These are phyloP conservation scores for Rhineura floridana DNA, from an alignment of 2,113 vertebrate species.

Conservation along the genomic window DNA sequence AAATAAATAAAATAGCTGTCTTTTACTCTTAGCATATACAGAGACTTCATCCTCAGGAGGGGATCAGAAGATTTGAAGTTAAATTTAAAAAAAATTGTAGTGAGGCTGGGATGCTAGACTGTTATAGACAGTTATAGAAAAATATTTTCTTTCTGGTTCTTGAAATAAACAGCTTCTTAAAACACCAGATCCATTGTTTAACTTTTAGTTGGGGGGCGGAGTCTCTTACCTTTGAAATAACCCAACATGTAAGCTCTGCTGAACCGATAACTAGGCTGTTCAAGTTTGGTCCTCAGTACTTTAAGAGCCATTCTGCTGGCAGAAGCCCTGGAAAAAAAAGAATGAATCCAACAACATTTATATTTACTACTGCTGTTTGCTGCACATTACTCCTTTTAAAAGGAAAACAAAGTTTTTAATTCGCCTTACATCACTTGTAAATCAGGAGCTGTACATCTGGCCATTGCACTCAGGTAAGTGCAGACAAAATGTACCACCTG, in stretches of 20 bases:
- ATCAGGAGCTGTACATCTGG: slow-evolving; percentile 62
- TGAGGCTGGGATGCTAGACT: not conserved
- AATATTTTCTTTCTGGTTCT: not conserved
- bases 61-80: not conserved
- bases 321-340: slow-evolving; percentile 60
- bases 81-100: not conserved
- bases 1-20: no score
- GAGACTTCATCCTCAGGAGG: not conserved
- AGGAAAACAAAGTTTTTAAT: not conserved
- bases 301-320: slow-evolving; percentile 65
- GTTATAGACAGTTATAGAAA: no score
- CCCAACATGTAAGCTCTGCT: slow-evolving; percentile 59
- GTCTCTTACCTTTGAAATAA: slow-evolving; percentile 62
- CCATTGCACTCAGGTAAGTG: slow-evolving; percentile 63
- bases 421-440: slow-evolving; percentile 67
- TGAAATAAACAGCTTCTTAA: not conserved
- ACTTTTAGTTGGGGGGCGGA: no score
- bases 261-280: slow-evolving; percentile 46
- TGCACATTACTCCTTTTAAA: not conserved
- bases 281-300: slow-evolving; percentile 56
- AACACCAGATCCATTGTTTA: not conserved
- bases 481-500: slow-evolving; percentile 70
- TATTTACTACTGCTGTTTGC: not conserved
- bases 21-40: not conserved
- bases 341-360: slow-evolving; percentile 10